Conservation (phyloP, 2,888 invertebrate species). For the Perizoma affinitatum region DNA sequence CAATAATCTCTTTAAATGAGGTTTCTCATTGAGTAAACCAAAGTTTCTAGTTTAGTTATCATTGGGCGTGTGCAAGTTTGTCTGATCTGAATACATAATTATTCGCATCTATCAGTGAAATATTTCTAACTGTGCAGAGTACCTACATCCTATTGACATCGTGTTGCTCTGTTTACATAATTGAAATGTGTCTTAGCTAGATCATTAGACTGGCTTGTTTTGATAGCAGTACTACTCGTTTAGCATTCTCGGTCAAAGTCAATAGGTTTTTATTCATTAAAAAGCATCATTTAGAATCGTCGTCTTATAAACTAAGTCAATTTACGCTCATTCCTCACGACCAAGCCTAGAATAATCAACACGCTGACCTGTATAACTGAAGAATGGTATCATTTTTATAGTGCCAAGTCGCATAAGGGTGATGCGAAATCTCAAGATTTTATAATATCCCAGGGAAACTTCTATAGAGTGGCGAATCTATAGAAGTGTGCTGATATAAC, state of each 20-base stretch:
- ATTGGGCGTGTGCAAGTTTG: constrained; percentile 51
- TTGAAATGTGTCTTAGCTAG: constrained; percentile 15
- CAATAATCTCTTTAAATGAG: constrained; percentile 30
- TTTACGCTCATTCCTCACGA: too few species aligned
- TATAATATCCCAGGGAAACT: too few species aligned
- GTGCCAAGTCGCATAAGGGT: too few species aligned
- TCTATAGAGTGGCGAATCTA: too few species aligned
- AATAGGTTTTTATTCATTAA: too few species aligned
- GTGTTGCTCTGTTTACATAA: constrained; percentile 29
- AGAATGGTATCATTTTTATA: too few species aligned
- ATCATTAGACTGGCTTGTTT: constrained; percentile 23
- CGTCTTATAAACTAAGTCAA: too few species aligned
- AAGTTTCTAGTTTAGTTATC: constrained; percentile 42
- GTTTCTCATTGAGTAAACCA: constrained; percentile 26
- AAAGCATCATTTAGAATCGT: too few species aligned
- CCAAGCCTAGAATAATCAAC: too few species aligned
- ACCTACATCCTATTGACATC: constrained; percentile 22
- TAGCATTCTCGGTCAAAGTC: background rate
- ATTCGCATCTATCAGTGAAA: constrained; percentile 50
- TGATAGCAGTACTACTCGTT: constrained; percentile 18
- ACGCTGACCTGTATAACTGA: too few species aligned
- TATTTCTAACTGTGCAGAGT: constrained; percentile 22
- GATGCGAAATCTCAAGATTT: too few species aligned
- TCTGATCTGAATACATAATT: constrained; percentile 67
- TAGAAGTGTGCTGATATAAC: too few species aligned